A percentile compares a stretch with the other conserved stretches of the same genome.
Conservation (phyloP, 2,888 invertebrate genomes). For the Macroteleia sp. region DNA sequence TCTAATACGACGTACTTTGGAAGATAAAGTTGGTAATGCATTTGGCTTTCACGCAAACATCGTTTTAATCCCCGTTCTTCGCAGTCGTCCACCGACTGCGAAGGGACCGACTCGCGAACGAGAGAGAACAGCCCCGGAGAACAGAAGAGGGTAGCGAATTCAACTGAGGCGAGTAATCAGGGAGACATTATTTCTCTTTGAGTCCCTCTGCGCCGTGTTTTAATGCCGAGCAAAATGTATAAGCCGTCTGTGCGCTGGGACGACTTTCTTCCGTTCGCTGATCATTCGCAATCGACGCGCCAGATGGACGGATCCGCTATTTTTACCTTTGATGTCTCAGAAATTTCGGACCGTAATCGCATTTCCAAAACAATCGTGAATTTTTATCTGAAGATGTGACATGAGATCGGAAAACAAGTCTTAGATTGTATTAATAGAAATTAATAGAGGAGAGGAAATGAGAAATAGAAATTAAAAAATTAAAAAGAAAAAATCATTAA, state of each 20-base stretch:
- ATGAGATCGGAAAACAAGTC: too few relatives aligned
- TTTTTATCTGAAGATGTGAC: too few relatives aligned
- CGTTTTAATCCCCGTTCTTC: conserved; percentile 82
- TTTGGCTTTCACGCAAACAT: conserved; percentile 84
- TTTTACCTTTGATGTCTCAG: conserved; percentile 40
- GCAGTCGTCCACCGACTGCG: conserved; percentile 66
- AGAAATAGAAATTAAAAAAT: too few relatives aligned
- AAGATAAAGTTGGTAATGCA: conserved; percentile 83
- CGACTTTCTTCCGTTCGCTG: conserved; percentile 67
- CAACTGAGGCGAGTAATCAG: conserved; percentile 83
- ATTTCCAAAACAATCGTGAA: conserved; percentile 4
- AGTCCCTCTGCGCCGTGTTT: conserved; percentile 77
- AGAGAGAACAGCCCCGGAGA: conserved; percentile 52
- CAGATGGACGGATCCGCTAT: conserved; percentile 67
- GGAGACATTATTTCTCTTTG: conserved; percentile 84
- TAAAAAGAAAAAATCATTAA: too few relatives aligned
- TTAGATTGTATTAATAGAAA: too few relatives aligned
- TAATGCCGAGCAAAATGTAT: conserved; percentile 80
- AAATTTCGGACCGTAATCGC: background rate
- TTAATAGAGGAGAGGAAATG: too few relatives aligned
- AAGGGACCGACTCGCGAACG: conserved; percentile 64
- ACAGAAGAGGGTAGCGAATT: conserved; percentile 73
- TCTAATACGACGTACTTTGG: conserved; percentile 80
- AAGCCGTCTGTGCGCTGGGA: conserved; percentile 74
- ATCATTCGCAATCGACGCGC: conserved; percentile 73